Evolutionary conservation across 2,888 invertebrate species (phyloP), one percentile per base, ranked within the genome.

Genomic region (Trissonchulus latispiculum): DNA sequence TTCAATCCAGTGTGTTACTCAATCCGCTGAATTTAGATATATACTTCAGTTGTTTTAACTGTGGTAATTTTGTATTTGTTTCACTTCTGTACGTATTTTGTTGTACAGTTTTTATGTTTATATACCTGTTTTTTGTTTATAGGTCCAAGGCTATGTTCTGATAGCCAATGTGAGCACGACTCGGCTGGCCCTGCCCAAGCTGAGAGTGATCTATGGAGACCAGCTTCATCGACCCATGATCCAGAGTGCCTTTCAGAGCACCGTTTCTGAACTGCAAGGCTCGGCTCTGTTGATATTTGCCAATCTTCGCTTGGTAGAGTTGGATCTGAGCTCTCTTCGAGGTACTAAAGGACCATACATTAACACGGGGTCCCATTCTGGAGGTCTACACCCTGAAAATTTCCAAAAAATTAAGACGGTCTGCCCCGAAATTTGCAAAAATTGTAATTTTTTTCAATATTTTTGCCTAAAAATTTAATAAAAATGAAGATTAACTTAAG

Each of bases 61-160:
- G n/a, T n/a, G n/a, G n/a, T n/a, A n/a, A n/a, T n/a, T n/a, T n/a
- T n/a, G n/a, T n/a, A n/a, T n/a, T n/a, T n/a, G n/a, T n/a, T n/a
- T n/a, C n/a, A n/a, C n/a, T n/a, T n/a, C n/a, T n/a, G n/a, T n/a
- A n/a, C n/a, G n/a, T n/a, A n/a, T n/a, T n/a, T n/a, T n/a, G n/a
- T n/a, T n/a, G n/a, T n/a, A n/a, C n/a, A n/a, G n/a, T n/a, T n/a
- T n/a, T n/a, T n/a, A n/a, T n/a, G n/a, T n/a, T n/a, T 48, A 48
- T 48, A 48, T 48, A 48, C 48, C 23, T 48, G 23, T 8, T 48
- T 64, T 64, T 64, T 8, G 8, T 64, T 29, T 64, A 15, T 28
- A 64, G 66, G 66, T 64, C 31, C 66, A 64, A n/a, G 66, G 66
- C 66, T 64, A 64, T n/a, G 8, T 64, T 8, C n/a, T 64, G 32